A percentile compares a stretch with the other conserved stretches of the same genome.
Evolutionary conservation across 1,140 invertebrate genomes (phyloP).

Genomic region (Saccostrea cuccullata): DNA sequence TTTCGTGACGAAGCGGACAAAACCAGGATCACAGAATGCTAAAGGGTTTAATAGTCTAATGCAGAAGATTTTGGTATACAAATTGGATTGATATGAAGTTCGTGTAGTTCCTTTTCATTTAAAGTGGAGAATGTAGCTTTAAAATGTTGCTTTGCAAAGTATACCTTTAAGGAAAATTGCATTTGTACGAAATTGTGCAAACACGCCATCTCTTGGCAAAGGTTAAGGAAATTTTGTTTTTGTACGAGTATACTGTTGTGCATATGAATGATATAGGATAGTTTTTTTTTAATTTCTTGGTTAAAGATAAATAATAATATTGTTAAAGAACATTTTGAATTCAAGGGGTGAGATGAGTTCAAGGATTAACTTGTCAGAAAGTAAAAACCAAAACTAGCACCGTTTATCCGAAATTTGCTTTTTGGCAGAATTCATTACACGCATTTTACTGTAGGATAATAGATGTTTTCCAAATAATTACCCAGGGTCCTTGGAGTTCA

Average conservation of each 20-base stretch:
- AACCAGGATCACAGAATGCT: neutral
- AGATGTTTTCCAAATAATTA: neutral
- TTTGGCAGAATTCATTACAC: constrained; percentile 18
- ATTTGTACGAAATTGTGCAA: no score
- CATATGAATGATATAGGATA: no score
- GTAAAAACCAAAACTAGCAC: neutral
- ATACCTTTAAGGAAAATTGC: neutral
- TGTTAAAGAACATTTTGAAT: neutral
- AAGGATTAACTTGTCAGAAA: neutral
- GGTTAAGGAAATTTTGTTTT: no score
- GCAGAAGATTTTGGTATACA: neutral
- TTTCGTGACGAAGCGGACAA: neutral
- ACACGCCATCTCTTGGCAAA: no score
- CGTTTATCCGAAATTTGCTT: neutral
- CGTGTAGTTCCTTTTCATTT: neutral
- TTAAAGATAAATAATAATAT: neutral
- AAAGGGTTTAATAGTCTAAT: neutral
- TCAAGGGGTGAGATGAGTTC: neutral
- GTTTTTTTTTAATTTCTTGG: no score
- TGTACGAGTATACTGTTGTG: no score
- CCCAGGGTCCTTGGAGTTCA: neutral
- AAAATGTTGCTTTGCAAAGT: neutral
- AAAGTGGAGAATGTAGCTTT: neutral
- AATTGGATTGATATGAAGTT: neutral
- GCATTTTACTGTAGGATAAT: neutral